phyloP scores from a whole-genome alignment of 2,888 invertebrate genomes.

The Sinodicranocentrus sp. region DNA sequence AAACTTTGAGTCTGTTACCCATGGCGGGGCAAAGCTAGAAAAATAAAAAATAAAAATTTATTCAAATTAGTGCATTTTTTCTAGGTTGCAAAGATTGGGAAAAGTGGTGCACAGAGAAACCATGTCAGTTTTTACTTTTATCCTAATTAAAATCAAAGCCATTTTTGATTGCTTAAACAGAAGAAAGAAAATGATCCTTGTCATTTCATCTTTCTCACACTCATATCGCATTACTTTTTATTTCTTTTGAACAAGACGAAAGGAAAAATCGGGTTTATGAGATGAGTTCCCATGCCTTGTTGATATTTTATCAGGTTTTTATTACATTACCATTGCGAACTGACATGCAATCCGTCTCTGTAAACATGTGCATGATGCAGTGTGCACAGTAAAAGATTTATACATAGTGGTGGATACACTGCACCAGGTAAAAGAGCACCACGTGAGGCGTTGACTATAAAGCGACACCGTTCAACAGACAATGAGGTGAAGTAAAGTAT shows the following conservation, averaged over 20 bases:
- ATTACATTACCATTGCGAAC: background rate
- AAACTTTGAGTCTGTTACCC: conserved; percentile 86
- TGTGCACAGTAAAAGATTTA: too few relatives aligned
- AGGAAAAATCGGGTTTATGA: conserved; percentile 33
- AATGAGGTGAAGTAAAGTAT: conserved; percentile 58
- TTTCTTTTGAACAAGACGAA: conserved; percentile 31
- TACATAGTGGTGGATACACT: too few relatives aligned
- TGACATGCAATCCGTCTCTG: conserved; percentile 2
- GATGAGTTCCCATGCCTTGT: background rate
- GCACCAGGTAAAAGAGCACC: too few relatives aligned
- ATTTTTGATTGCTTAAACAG: too few relatives aligned
- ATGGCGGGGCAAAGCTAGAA: conserved; percentile 87
- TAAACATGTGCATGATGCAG: background rate
- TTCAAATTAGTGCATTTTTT: too few relatives aligned
- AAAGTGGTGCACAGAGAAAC: background rate
- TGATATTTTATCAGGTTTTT: background rate
- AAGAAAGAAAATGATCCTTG: too few relatives aligned
- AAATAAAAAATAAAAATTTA: conserved; percentile 17
- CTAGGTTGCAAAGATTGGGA: too few relatives aligned
- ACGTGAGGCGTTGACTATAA: too few relatives aligned
- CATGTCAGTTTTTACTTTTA: conserved; percentile 41
- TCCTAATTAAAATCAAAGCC: background rate
- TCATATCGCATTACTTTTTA: conserved; percentile 37
- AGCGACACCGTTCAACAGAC: conserved; percentile 59
- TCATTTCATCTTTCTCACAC: too few relatives aligned